Conservation (phyloP, 2,113 vertebrate species). For the Buteo buteo region DNA sequence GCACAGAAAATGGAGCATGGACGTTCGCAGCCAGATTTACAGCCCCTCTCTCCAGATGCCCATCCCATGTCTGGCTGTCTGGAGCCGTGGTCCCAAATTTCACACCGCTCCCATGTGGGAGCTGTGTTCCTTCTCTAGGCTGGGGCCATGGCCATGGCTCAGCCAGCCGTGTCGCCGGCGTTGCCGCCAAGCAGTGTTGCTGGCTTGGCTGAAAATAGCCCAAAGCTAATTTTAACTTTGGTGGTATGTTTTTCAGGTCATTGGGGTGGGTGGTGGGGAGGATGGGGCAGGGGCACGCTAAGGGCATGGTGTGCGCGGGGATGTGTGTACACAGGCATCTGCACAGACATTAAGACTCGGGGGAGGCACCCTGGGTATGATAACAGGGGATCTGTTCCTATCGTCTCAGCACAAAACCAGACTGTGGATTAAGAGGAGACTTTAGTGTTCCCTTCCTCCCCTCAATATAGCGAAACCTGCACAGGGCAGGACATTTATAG, state of each 20-base stretch:
- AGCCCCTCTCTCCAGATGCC: neutral
- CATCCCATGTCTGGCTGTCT: neutral
- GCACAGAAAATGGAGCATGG: neutral
- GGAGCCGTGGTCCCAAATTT: neutral
- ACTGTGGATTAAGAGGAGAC: constrained; percentile 28
- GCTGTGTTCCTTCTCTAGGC: neutral
- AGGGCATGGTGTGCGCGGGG: neutral
- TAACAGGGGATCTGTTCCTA: neutral
- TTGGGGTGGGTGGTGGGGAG: neutral
- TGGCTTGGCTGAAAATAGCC: neutral
- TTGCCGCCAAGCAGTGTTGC: neutral
- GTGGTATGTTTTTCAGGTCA: neutral
- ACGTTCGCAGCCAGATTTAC: accelerated
- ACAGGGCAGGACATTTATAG: constrained; percentile 16
- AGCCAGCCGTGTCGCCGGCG: neutral
- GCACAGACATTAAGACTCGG: neutral
- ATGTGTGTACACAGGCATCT: accelerated
- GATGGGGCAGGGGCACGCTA: neutral
- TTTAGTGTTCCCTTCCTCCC: constrained; percentile 48
- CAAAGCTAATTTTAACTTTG: neutral
- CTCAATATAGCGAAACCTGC: neutral
- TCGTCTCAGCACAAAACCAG: neutral
- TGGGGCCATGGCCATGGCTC: accelerated
- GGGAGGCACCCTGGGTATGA: neutral
- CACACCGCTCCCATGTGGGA: accelerated